Base-by-base conservation (phyloP, 2,888 invertebrate species). In the Argynnis bischoffii region DNA sequence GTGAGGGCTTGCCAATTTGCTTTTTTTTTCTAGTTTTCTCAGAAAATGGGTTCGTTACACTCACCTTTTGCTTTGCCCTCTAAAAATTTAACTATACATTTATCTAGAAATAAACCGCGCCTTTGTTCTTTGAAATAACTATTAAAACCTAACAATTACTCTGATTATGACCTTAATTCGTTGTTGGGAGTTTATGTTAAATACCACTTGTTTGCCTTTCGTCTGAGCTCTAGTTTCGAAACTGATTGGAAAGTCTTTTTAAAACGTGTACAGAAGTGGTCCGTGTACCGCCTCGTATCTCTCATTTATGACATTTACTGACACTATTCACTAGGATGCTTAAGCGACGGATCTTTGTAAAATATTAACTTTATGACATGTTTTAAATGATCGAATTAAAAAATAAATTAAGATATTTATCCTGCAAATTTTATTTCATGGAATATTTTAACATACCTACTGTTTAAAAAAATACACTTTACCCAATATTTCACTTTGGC, bases 1-100 rank as follows among this genome's bases (percentile, higher is more conserved):
- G 78, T 79, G 81, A 79, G 76, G 78, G 80, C 78, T 81, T 89
- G 89, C 90, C 89, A 89, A 90, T 84, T 79, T 69, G 75, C 81
- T 85, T 82, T 75, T 79, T n/a, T 84, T 86, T 85, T 81, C 81
- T 79, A 66, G 55, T 66, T 81, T 88, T 88, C 84, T 80, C 66
- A 78, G 85, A 87, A 84, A 76, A 57, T 67, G 77, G 78, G 87
- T 86, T 88, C 86, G 83, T 60, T 79, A 85, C 77, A 79, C 88
- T 82, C 84, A 82, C 83, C 82, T 85, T 79, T 72, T 69, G 54
- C 71, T 71, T 74, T 80, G 85, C 79, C 85, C 86, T 86, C 83
- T 82, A 77, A 57, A 55, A 55, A 55, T 47, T 61, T 53, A 57
- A 66, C 66, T 63, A 66, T 53, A 59, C 59, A 48, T 66, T 68